A percentile compares a stretch with the other conserved stretches of the same genome.
Conservation (phyloP, 1,140 invertebrate species). For the Nasonia longicornis region DNA sequence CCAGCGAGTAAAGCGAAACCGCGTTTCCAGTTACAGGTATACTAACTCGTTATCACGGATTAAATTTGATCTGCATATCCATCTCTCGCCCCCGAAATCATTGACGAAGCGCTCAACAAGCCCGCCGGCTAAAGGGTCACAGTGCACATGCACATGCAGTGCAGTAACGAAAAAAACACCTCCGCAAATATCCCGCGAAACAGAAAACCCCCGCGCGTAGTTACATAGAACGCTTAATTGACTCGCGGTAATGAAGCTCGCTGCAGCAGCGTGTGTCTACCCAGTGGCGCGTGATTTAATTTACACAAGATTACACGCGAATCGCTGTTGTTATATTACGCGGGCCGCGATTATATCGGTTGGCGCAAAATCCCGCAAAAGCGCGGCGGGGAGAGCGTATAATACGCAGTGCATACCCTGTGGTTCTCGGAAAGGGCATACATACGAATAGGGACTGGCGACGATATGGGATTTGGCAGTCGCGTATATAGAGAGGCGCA, state of each 20-base stretch:
- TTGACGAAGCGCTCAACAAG: too few species aligned
- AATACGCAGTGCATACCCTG: neutral
- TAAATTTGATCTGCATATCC: neutral
- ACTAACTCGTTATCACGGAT: conserved; percentile 7
- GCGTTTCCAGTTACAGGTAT: conserved; percentile 1
- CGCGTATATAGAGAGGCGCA: conserved; percentile 31
- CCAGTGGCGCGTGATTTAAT: neutral
- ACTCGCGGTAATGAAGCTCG: neutral
- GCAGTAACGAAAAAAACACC: neutral
- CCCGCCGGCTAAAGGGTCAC: too few species aligned
- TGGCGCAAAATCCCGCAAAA: neutral
- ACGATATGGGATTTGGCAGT: conserved; percentile 14
- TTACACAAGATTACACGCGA: conserved; percentile 25
- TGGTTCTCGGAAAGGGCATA: neutral
- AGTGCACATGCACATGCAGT: too few species aligned
- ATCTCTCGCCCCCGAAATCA: too few species aligned
- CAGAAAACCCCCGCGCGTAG: neutral
- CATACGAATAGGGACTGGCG: too few species aligned
- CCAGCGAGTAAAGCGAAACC: neutral
- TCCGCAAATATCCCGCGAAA: neutral
- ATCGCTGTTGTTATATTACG: neutral
- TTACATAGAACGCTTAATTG: conserved; percentile 1
- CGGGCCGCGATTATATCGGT: neutral
- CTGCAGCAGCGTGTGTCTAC: neutral
- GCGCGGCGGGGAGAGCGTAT: neutral